Conservation (phyloP, 2,797 vertebrate genomes). For the Setipinna tenuifilis region DNA sequence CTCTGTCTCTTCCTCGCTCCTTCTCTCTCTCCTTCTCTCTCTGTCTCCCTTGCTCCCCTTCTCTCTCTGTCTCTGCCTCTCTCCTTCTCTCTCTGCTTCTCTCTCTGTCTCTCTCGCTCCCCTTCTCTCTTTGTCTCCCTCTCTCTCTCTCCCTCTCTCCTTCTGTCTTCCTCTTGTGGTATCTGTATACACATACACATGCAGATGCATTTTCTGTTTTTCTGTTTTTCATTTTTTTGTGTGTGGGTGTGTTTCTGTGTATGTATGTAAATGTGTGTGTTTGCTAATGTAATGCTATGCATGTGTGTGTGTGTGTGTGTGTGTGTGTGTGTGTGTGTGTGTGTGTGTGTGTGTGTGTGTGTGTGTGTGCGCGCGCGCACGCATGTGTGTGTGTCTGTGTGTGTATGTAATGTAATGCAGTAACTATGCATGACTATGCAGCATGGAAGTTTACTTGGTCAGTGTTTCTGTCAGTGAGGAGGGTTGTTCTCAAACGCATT, state of each 20-base stretch:
- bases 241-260: too few species aligned
- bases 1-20: not conserved
- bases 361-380: too few species aligned
- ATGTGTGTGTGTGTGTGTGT: too few species aligned
- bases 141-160: not conserved
- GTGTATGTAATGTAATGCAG: not conserved
- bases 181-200: not conserved
- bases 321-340: too few species aligned
- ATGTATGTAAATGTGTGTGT: too few species aligned
- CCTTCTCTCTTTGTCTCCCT: not conserved
- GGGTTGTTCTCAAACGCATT: not conserved
- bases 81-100: too few species aligned
- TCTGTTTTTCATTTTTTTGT: too few species aligned
- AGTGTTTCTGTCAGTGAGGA: not conserved
- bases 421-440: not conserved
- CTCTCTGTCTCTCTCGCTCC: not conserved
- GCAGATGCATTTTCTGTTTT: too few species aligned
- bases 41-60: not conserved
- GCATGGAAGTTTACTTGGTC: not conserved
- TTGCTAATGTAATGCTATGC: too few species aligned
- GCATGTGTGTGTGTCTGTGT: not conserved
- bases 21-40: not conserved
- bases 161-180: too few species aligned
- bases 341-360: too few species aligned
- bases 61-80: not conserved